Evolutionary conservation across 2,113 vertebrate species (phyloP).

Genomic region (Hippocampus comes): DNA sequence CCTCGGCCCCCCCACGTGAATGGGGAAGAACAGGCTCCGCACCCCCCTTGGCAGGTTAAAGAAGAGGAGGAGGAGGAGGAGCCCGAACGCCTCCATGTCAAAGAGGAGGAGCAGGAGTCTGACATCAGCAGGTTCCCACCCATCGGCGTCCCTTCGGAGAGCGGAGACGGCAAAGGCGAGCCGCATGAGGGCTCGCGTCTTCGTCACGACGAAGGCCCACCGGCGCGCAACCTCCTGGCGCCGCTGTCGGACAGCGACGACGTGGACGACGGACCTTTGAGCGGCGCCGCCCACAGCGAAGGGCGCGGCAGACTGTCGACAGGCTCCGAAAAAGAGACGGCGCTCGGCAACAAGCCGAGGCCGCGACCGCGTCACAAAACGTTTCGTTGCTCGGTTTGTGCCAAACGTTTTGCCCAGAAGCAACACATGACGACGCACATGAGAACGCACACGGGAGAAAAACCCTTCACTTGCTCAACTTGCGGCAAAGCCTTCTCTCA

Average conservation of each 20-base stretch:
- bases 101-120: neutral
- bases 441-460: neutral
- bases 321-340: neutral
- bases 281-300: neutral
- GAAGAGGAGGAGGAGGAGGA: neutral
- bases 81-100: neutral
- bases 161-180: neutral
- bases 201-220: neutral
- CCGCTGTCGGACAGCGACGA: neutral
- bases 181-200: neutral
- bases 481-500: neutral
- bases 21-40: neutral
- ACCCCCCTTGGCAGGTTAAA: neutral
- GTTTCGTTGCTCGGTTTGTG: neutral
- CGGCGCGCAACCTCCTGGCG: neutral
- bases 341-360: neutral
- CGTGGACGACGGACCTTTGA: neutral
- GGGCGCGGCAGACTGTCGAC: neutral
- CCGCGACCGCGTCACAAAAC: neutral
- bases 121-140: neutral
- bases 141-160: neutral
- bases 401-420: neutral
- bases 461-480: neutral
- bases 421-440: neutral
- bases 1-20: neutral